Percentiles rank a stretch among this genome's conserved stretches.
Evolutionary conservation across 2,888 invertebrate genomes (phyloP).

Genomic region (Cephus rjabovi): DNA sequence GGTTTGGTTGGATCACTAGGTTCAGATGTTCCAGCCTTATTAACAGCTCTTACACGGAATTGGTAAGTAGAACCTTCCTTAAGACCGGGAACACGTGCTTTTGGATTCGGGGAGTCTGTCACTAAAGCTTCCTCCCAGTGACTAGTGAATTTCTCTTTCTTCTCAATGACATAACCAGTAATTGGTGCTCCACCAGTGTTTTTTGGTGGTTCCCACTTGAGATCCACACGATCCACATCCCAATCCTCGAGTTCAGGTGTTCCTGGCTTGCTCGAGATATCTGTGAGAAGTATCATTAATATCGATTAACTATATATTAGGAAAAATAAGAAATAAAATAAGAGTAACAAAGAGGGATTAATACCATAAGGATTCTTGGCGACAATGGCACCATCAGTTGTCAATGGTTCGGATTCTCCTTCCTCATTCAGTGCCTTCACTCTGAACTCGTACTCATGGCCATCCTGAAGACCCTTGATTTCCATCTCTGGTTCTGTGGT

Average conservation of each 20-base stretch:
- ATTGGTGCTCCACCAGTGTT: conserved; percentile 83
- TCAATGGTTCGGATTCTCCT: conserved; percentile 93
- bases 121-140: conserved; percentile 82
- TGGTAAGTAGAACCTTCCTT: conserved; percentile 94
- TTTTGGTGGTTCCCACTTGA: conserved; percentile 86
- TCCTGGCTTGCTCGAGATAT: conserved; percentile 88
- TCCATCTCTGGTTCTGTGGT: conserved; percentile 90
- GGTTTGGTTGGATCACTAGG: conserved; percentile 90
- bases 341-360: background rate
- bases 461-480: conserved; percentile 89
- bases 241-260: conserved; percentile 89
- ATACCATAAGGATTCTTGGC: conserved; percentile 97
- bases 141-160: conserved; percentile 83
- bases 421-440: conserved; percentile 95
- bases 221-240: conserved; percentile 88
- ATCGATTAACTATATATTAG: background rate
- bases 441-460: conserved; percentile 93
- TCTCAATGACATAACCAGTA: conserved; percentile 89
- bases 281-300: conserved; percentile 60
- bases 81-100: conserved; percentile 86
- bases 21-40: conserved; percentile 94
- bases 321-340: conserved; percentile 3
- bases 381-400: conserved; percentile 86
- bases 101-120: conserved; percentile 78
- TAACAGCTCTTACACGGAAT: conserved; percentile 94